phyloP scores from a whole-genome alignment of 64 coral and sea anemone genomes.

The Acropora yongei region DNA sequence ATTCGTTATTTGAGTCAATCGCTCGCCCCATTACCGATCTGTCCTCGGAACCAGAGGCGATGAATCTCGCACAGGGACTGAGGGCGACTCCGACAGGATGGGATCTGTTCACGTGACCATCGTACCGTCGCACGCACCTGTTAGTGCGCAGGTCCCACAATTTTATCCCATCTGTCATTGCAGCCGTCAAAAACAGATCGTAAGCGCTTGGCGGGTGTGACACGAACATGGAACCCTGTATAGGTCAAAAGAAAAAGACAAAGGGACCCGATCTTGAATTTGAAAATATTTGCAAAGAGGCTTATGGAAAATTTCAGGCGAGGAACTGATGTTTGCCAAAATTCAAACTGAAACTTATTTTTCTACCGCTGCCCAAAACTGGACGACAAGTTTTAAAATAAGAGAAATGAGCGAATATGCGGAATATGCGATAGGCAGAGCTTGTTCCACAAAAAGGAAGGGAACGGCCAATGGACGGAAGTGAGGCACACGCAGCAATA shows the following conservation, averaged over 20 bases:
- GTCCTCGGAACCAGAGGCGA: slow-evolving; percentile 95
- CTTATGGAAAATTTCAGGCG: too few species aligned
- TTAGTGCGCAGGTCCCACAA: slow-evolving; percentile 95
- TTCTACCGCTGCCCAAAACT: too few species aligned
- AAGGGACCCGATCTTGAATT: too few species aligned
- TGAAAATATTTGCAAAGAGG: not conserved
- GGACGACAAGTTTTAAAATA: too few species aligned
- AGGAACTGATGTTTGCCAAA: too few species aligned
- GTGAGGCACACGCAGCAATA: too few species aligned
- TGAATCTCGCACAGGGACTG: slow-evolving; percentile 93
- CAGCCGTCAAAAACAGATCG: slow-evolving; percentile 92
- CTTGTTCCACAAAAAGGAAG: not conserved
- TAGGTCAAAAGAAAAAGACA: not conserved
- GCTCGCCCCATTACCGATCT: slow-evolving; percentile 69
- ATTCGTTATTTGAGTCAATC: not conserved
- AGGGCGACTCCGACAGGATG: slow-evolving; percentile 86
- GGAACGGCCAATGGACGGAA: not conserved
- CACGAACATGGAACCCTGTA: slow-evolving; percentile 80
- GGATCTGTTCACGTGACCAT: slow-evolving; percentile 94
- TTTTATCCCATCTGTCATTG: slow-evolving; percentile 92
- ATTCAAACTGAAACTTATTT: too few species aligned
- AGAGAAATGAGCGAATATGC: too few species aligned
- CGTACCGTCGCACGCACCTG: slow-evolving; percentile 94
- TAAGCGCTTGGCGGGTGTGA: slow-evolving; percentile 81
- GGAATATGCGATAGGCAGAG: not conserved